Percentiles rank a stretch among this genome's conserved stretches.
Conservation (phyloP, 2,113 vertebrate species). For the Pomatostomus ruficeps region DNA sequence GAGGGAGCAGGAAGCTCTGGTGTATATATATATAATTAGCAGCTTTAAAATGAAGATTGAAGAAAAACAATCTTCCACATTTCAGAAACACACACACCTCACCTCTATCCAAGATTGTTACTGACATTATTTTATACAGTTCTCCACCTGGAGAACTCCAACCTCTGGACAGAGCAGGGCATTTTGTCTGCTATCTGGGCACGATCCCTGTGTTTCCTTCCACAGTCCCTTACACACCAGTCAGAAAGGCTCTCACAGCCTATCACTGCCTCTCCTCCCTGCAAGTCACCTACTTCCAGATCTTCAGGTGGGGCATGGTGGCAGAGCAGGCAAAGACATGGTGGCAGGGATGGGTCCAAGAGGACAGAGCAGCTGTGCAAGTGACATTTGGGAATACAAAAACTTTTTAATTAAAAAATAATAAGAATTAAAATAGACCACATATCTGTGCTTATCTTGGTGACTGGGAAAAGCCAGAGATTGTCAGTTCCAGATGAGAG, state of each 20-base stretch:
- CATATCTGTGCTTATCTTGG: neutral
- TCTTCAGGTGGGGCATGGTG: neutral
- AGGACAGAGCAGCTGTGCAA: neutral
- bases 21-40: neutral
- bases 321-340: neutral
- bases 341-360: neutral
- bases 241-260: neutral
- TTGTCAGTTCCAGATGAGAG: neutral
- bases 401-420: neutral
- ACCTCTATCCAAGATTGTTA: neutral
- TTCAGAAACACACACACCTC: neutral
- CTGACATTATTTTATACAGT: neutral
- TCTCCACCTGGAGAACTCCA: neutral
- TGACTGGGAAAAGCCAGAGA: neutral
- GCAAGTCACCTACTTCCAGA: neutral
- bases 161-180: neutral
- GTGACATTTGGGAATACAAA: neutral
- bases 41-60: neutral
- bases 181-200: neutral
- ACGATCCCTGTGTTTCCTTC: neutral
- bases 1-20: neutral
- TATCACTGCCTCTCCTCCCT: neutral
- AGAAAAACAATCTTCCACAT: neutral
- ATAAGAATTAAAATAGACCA: neutral
- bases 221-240: neutral